Conservation (phyloP, 1,140 invertebrate species). For the Nomia melanderi region DNA sequence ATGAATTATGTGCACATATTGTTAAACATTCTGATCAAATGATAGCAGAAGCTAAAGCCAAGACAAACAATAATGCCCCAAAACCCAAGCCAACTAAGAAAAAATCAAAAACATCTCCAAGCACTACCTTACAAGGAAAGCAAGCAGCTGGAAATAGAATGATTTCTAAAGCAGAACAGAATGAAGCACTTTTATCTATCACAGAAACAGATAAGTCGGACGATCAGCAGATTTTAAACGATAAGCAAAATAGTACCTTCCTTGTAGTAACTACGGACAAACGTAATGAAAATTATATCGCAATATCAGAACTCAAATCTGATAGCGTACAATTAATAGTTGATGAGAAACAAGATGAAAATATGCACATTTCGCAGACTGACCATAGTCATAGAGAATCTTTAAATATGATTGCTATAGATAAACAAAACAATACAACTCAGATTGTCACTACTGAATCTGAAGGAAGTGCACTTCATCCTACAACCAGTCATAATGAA, state of each 20-base stretch:
- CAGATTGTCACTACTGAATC: constrained; percentile 27
- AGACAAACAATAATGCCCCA: constrained; percentile 65
- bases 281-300: constrained; percentile 42
- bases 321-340: constrained; percentile 50
- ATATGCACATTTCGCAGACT: constrained; percentile 52
- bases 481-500: constrained; percentile 44
- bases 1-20: constrained; percentile 81
- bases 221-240: constrained; percentile 51
- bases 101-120: constrained; percentile 53
- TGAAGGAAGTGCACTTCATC: constrained; percentile 39
- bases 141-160: constrained; percentile 20
- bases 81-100: constrained; percentile 71
- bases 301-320: constrained; percentile 52
- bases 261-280: constrained; percentile 60
- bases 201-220: constrained; percentile 61
- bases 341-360: constrained; percentile 53
- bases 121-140: constrained; percentile 21
- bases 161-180: constrained; percentile 58
- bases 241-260: constrained; percentile 66
- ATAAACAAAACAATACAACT: constrained; percentile 40
- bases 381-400: constrained; percentile 42
- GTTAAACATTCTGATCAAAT: constrained; percentile 81
- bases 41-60: constrained; percentile 79
- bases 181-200: constrained; percentile 69
- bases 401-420: constrained; percentile 41